These are phyloP conservation scores for Chaunax sp. DNA, from an alignment of 2,797 vertebrate species.

Conservation along the genomic window DNA sequence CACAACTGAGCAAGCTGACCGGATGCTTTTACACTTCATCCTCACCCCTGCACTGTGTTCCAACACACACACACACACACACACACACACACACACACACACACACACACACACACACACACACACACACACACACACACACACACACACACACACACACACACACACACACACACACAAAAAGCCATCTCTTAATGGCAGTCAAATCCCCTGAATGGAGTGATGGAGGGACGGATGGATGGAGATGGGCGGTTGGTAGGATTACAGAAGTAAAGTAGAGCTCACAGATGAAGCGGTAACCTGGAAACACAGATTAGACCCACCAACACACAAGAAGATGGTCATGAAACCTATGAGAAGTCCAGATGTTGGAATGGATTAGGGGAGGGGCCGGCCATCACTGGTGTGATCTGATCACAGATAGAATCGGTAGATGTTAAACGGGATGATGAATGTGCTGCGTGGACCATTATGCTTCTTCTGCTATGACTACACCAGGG, in stretches of 20 bases:
- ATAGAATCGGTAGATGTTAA: background rate
- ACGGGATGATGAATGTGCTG: too few relatives aligned
- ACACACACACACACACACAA: too few relatives aligned
- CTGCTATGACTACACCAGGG: too few relatives aligned
- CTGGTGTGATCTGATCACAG: slow-evolving; percentile 9
- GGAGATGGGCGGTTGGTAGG: slow-evolving; percentile 80
- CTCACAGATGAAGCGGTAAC: slow-evolving; percentile 48
- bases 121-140: slow-evolving; percentile 67
- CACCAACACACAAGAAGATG: slow-evolving; percentile 21
- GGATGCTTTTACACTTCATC: slow-evolving; percentile 17
- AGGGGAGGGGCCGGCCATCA: slow-evolving; percentile 25
- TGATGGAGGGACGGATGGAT: slow-evolving; percentile 35
- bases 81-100: slow-evolving; percentile 40
- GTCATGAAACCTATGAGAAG: slow-evolving; percentile 48
- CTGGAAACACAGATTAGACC: slow-evolving; percentile 54
- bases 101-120: slow-evolving; percentile 64
- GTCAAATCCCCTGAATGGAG: slow-evolving; percentile 87
- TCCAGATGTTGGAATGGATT: slow-evolving; percentile 50
- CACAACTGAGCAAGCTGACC: slow-evolving; percentile 45
- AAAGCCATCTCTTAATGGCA: slow-evolving; percentile 95
- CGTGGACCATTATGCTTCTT: too few relatives aligned
- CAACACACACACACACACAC: slow-evolving; percentile 33
- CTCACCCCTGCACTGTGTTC: slow-evolving; percentile 5
- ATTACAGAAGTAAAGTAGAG: slow-evolving; percentile 85
- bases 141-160: too few relatives aligned